phyloP scores from a whole-genome alignment of 2,797 vertebrate species.

The Siniperca obscura region DNA sequence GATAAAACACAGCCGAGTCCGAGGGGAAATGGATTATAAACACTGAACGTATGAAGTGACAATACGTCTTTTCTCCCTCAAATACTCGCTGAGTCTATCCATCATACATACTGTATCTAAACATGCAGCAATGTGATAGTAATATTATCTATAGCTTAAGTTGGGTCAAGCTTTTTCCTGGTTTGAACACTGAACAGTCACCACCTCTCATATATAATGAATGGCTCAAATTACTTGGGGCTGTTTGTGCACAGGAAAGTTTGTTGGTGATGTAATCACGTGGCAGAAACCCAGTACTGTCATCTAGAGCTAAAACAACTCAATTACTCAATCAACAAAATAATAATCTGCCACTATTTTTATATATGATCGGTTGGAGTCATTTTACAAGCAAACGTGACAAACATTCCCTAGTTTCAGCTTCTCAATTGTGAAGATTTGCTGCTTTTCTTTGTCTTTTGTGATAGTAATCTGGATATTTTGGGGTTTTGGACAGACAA shows the following conservation, averaged over 20 bases:
- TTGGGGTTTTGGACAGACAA: background rate
- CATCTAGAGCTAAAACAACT: slow-evolving; percentile 2
- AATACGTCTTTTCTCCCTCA: slow-evolving; percentile 7
- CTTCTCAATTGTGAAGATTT: background rate
- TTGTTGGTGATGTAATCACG: slow-evolving; percentile 35
- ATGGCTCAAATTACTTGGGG: slow-evolving; percentile 55
- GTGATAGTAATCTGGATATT: background rate
- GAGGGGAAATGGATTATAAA: slow-evolving; percentile 22
- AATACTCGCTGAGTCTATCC: background rate
- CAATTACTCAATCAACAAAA: background rate
- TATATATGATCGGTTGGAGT: background rate
- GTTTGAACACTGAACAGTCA: slow-evolving; percentile 18
- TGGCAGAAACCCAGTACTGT: slow-evolving; percentile 11
- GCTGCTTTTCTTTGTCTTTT: background rate
- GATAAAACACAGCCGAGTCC: slow-evolving; percentile 16
- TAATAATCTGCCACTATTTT: background rate
- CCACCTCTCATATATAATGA: slow-evolving; percentile 63
- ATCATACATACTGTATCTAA: slow-evolving; percentile 10
- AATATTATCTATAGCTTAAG: background rate
- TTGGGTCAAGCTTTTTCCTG: slow-evolving; percentile 27
- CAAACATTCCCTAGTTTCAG: background rate
- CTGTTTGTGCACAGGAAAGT: slow-evolving; percentile 27
- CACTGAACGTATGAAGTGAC: background rate
- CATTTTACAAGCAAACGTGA: background rate
- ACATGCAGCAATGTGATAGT: background rate